A percentile compares a stretch with the other conserved stretches of the same genome.
These are phyloP conservation scores for Phenganax subtilis DNA, from an alignment of 92 coral and sea anemone species.

Conservation along the genomic window DNA sequence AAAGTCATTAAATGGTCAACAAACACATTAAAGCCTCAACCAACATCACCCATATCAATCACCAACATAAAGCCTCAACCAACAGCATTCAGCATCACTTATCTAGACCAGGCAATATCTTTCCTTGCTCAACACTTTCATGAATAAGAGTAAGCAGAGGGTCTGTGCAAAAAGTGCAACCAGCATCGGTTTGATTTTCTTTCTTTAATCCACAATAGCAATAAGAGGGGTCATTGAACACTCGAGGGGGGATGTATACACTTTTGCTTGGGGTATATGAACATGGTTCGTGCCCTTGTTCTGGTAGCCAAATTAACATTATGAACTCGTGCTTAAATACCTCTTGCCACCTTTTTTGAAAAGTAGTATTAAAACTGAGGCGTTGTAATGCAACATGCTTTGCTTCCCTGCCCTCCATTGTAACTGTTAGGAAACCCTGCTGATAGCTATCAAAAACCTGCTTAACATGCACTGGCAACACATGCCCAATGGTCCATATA, in stretches of 20 bases:
- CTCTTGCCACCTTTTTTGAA: conserved; percentile 56
- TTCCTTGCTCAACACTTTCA: conserved; percentile 37
- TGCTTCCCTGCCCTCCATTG: conserved; percentile 65
- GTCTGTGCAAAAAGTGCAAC: conserved; percentile 56
- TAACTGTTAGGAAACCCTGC: conserved; percentile 59
- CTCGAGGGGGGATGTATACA: conserved; percentile 56
- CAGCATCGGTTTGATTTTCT: conserved; percentile 42
- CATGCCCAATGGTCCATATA: conserved; percentile 59
- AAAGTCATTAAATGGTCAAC: neutral
- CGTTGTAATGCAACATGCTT: conserved; percentile 60
- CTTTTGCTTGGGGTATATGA: conserved; percentile 46
- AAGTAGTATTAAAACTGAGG: conserved; percentile 53
- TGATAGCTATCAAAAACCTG: conserved; percentile 46
- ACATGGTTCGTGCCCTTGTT: conserved; percentile 56
- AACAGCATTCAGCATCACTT: neutral
- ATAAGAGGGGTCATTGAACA: conserved; percentile 44
- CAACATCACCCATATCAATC: too few relatives aligned
- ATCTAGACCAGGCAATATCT: conserved; percentile 45
- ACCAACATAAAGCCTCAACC: neutral
- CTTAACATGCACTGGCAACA: conserved; percentile 54
- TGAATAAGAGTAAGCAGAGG: conserved; percentile 35
- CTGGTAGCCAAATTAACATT: conserved; percentile 69
- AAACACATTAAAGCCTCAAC: neutral
- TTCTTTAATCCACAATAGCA: conserved; percentile 67
- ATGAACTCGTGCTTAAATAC: conserved; percentile 67